A percentile compares a stretch with the other conserved stretches of the same genome.
These are phyloP conservation scores for Aurelia aurita complex sp. Pacific DNA, from an alignment of 30 jellyfish, hydroid and myxozoan species.

Conservation along the genomic window DNA sequence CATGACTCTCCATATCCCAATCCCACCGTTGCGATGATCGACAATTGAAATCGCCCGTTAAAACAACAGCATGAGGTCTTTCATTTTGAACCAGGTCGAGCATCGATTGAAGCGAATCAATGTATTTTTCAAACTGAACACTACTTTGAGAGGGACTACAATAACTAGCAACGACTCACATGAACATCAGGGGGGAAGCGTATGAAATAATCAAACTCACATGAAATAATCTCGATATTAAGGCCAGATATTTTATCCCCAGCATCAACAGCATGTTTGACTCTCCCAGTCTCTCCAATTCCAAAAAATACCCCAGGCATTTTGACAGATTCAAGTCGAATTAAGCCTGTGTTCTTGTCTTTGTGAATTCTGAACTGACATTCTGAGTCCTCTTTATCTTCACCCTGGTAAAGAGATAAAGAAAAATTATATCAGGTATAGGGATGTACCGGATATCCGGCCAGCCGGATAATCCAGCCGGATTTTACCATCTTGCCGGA, in stretches of 20 bases:
- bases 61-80: neutral
- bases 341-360: constrained; percentile 23
- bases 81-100: neutral
- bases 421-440: too few relatives aligned
- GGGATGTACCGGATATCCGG: too few relatives aligned
- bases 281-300: constrained; percentile 56
- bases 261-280: constrained; percentile 69
- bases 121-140: constrained; percentile 5
- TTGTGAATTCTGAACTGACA: constrained; percentile 73
- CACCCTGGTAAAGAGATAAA: constrained; percentile 36
- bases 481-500: too few relatives aligned
- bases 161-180: neutral
- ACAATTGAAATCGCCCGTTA: too few relatives aligned
- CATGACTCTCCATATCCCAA: neutral
- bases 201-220: constrained; percentile 31
- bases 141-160: neutral
- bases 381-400: constrained; percentile 32
- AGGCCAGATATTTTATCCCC: constrained; percentile 49
- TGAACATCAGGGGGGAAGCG: too few relatives aligned
- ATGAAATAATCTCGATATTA: constrained; percentile 35
- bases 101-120: constrained; percentile 12
- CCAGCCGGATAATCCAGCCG: too few relatives aligned
- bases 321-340: constrained; percentile 69
- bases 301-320: constrained; percentile 84
- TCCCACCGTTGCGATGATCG: neutral